Percentiles rank a stretch among this genome's conserved stretches.
Evolutionary conservation across 2,888 invertebrate genomes (phyloP).

Genomic region (Heliconius aoede): DNA sequence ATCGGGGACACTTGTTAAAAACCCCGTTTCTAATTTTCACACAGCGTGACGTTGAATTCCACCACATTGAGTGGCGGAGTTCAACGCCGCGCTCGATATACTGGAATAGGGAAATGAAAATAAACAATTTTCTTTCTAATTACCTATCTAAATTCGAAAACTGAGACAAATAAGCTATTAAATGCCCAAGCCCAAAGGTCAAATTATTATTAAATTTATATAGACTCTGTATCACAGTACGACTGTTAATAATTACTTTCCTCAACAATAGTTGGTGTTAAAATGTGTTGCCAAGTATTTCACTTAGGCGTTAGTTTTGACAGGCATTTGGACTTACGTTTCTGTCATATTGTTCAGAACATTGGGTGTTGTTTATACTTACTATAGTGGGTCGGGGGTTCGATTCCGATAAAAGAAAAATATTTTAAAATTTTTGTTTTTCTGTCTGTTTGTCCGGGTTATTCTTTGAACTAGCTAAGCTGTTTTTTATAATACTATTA

Average conservation of each 20-base stretch:
- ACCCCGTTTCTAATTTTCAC: too few relatives aligned
- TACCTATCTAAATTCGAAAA: background rate
- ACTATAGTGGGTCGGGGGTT: background rate
- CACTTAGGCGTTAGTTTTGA: slow-evolving; percentile 32
- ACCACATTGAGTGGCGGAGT: too few relatives aligned
- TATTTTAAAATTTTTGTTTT: background rate
- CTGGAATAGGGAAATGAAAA: too few relatives aligned
- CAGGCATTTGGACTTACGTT: slow-evolving; percentile 1
- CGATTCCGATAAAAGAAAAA: background rate
- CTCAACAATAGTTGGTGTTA: slow-evolving; percentile 12
- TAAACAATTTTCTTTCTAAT: background rate
- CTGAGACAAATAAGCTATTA: background rate
- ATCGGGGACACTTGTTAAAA: too few relatives aligned
- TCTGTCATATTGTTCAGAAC: background rate
- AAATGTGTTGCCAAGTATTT: slow-evolving; percentile 30
- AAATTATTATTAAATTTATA: slow-evolving; percentile 7
- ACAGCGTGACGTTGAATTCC: too few relatives aligned
- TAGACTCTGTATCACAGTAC: slow-evolving; percentile 4
- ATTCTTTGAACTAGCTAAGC: too few relatives aligned
- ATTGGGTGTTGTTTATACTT: background rate
- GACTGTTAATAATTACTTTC: slow-evolving; percentile 21
- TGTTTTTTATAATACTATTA: too few relatives aligned
- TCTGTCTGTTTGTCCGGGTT: background rate
- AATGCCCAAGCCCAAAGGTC: background rate
- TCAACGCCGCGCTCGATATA: too few relatives aligned